Evolutionary conservation across 2,888 invertebrate genomes (phyloP), one percentile per base, ranked within the genome.

Genomic region (Tanaodytes sp.): DNA sequence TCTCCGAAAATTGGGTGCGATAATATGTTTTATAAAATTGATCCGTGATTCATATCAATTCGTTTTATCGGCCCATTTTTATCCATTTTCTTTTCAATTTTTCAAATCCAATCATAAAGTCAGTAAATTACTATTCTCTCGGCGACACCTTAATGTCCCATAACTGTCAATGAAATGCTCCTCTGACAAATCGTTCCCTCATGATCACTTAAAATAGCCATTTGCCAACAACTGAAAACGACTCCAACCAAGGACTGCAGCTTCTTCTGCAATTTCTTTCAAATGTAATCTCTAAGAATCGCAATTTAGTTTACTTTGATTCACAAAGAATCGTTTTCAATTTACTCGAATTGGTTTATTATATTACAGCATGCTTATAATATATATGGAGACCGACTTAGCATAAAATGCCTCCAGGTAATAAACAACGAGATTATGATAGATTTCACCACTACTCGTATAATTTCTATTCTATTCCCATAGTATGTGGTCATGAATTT

Each of bases 171-270:
- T 54, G 42, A 33, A 42, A 54, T 40, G 31, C 54, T 40, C 8
- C 18, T 27, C 19, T 40, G 39, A 54, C 54, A 54, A 54, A 54
- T 54, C 23, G 54, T 54, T 19, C 42, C 42, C 42, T 54, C 54
- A 42, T 40, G 54, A 42, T 54, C 54, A 51, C 42, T 40, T 54
- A 54, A 54, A 54, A 42, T 54, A 54, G 42, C 54, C 54, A 42
- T 54, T 54, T 54, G 42, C 54, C 42, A 54, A 52, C 39, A 52
- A 54, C 40, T 42, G 54, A 30, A 42, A 54, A 42, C 54, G 40
- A 31, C 40, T 31, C 19, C 14, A 18, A 23, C 33, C 30, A 54
- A 54, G 19, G 31, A 15, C 14, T 4, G 30, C 42, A 30, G 31
- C 33, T 27, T 31, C 54, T 18, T 42, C 40, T 39, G 40, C 40